These are phyloP conservation scores for Hypsopygia costalis DNA, from an alignment of 2,888 invertebrate genomes.

Conservation along the genomic window DNA sequence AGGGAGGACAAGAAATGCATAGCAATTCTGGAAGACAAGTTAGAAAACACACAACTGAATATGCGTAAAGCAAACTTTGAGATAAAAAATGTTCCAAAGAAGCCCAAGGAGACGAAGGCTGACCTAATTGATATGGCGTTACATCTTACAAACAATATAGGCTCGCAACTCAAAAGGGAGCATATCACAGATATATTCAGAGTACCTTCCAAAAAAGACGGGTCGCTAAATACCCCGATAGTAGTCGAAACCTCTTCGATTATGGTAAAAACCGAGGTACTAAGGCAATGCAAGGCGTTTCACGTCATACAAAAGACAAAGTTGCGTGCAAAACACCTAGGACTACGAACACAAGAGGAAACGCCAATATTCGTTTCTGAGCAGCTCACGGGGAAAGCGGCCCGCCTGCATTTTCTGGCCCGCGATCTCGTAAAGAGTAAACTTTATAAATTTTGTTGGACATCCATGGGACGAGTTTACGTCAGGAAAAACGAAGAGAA, in stretches of 20 bases:
- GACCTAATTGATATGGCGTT: not conserved
- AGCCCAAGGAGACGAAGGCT: not conserved
- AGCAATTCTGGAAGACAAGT: no score
- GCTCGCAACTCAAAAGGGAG: not conserved
- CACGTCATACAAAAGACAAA: not conserved
- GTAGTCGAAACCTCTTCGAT: not conserved
- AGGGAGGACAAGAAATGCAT: no score
- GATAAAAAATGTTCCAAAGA: no score
- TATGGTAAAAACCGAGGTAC: no score
- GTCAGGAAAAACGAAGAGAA: not conserved
- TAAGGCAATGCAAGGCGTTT: no score
- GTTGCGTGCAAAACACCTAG: not conserved
- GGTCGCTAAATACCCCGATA: not conserved
- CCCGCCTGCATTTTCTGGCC: not conserved
- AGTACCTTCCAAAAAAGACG: not conserved
- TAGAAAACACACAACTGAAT: no score
- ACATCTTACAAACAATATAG: not conserved
- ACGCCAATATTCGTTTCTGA: not conserved
- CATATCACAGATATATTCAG: not conserved
- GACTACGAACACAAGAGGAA: not conserved
- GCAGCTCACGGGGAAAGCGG: constrained; percentile 1
- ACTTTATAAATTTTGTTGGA: not conserved
- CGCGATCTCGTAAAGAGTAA: constrained; percentile 1
- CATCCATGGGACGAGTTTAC: not conserved
- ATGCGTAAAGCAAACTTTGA: no score